Conservation (phyloP, 1,140 invertebrate species). For the Pseudachorutes palmiensis region DNA sequence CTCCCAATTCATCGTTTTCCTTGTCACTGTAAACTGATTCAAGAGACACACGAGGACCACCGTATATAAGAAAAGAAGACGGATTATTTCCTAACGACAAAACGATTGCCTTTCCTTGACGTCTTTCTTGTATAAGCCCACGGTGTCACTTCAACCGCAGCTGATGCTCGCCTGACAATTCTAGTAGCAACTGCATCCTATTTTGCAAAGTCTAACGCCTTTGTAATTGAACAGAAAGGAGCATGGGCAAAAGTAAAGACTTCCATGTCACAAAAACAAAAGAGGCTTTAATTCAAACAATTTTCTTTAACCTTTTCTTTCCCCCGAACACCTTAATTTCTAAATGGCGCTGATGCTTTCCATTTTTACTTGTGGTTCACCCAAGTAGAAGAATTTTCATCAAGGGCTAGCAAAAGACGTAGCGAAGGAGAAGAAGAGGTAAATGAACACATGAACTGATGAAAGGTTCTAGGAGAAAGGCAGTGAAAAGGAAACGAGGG, state of each 20-base stretch:
- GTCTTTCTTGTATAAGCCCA: not conserved
- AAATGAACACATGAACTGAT: not conserved
- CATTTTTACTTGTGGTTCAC: not conserved
- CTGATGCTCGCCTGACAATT: not conserved
- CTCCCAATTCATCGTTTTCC: not conserved
- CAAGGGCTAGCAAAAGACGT: not conserved
- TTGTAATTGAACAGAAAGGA: too few relatives aligned
- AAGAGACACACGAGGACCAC: not conserved
- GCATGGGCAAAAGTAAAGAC: too few relatives aligned
- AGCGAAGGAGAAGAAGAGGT: not conserved
- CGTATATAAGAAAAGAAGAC: not conserved
- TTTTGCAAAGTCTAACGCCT: too few relatives aligned
- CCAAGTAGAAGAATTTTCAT: not conserved
- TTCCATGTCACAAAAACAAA: too few relatives aligned
- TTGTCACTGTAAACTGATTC: not conserved
- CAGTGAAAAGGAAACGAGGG: not conserved
- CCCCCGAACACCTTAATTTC: too few relatives aligned
- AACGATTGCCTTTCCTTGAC: not conserved
- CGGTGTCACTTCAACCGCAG: not conserved
- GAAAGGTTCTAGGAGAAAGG: not conserved
- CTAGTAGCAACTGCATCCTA: not conserved
- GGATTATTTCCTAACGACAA: not conserved
- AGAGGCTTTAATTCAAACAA: too few relatives aligned
- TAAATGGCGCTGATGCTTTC: too few relatives aligned
- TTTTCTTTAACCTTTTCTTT: too few relatives aligned